These are phyloP conservation scores for Latrodectus hesperus DNA, from an alignment of 2,888 invertebrate species.

Conservation along the genomic window DNA sequence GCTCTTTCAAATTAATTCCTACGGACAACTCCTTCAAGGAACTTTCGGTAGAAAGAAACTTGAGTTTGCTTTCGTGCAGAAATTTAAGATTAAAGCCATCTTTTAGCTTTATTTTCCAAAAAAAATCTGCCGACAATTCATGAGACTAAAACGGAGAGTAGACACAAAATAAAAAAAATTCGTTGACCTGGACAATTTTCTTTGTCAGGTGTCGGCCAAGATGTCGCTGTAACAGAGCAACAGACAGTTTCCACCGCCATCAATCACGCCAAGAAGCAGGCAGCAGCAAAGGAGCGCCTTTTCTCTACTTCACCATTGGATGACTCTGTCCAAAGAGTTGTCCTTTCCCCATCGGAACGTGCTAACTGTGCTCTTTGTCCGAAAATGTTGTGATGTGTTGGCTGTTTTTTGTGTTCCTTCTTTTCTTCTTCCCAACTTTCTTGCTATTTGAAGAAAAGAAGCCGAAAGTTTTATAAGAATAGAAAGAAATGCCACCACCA, in stretches of 20 bases:
- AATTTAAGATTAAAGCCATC: too few species aligned
- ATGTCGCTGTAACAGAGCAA: conserved; percentile 29
- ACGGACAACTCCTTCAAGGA: too few species aligned
- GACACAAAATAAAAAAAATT: background rate
- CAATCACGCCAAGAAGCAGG: conserved; percentile 35
- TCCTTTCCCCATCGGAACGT: conserved; percentile 21
- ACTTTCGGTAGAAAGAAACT: too few species aligned
- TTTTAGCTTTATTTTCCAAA: too few species aligned
- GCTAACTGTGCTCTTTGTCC: conserved; percentile 44
- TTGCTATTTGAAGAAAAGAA: background rate
- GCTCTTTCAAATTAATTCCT: too few species aligned
- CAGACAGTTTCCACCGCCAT: conserved; percentile 38
- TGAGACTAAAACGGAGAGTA: too few species aligned
- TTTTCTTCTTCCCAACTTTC: background rate
- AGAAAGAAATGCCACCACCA: conserved; percentile 4
- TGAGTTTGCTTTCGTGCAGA: too few species aligned
- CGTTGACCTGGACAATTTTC: conserved; percentile 9
- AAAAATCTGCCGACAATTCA: too few species aligned
- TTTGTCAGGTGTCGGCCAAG: conserved; percentile 20
- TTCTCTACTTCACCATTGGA: conserved; percentile 18
- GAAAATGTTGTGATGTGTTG: conserved; percentile 30
- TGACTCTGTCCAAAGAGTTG: background rate
- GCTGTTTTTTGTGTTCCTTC: conserved; percentile 26
- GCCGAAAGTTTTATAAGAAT: background rate
- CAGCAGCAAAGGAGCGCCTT: conserved; percentile 16